Evolutionary conservation across 2,113 vertebrate genomes (phyloP).

Genomic region (Puffinus mauretanicus): DNA sequence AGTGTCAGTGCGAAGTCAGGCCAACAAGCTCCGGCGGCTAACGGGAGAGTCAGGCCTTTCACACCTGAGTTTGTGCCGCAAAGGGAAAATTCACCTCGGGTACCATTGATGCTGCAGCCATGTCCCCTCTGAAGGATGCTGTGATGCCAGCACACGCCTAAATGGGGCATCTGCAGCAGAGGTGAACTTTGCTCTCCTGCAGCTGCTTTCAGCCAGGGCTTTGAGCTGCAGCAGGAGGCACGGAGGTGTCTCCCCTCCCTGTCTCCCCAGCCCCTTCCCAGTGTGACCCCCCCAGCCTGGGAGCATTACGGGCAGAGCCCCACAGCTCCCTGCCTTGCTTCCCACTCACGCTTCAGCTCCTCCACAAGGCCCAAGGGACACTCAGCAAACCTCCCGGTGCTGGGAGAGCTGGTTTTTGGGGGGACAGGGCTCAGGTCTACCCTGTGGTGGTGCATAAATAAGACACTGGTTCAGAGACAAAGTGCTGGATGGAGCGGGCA

Average conservation of each 20-base stretch:
- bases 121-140: not conserved
- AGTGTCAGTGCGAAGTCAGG: not conserved
- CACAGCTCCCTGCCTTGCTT: not conserved
- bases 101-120: not conserved
- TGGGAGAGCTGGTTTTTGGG: not conserved
- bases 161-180: not conserved
- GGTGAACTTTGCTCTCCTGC: not conserved
- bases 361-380: not conserved
- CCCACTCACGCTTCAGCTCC: not conserved
- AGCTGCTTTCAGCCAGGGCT: not conserved
- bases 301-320: not conserved
- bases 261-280: not conserved
- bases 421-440: not conserved
- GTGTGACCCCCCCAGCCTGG: not conserved
- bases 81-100: not conserved
- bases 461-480: not conserved
- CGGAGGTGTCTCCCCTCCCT: fast-evolving
- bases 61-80: not conserved
- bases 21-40: not conserved
- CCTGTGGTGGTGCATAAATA: not conserved
- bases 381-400: not conserved
- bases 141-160: not conserved
- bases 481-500: not conserved
- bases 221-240: not conserved
- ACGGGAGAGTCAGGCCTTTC: not conserved